These are phyloP conservation scores for Eilema depressum DNA, from an alignment of 2,888 invertebrate genomes.

Conservation along the genomic window DNA sequence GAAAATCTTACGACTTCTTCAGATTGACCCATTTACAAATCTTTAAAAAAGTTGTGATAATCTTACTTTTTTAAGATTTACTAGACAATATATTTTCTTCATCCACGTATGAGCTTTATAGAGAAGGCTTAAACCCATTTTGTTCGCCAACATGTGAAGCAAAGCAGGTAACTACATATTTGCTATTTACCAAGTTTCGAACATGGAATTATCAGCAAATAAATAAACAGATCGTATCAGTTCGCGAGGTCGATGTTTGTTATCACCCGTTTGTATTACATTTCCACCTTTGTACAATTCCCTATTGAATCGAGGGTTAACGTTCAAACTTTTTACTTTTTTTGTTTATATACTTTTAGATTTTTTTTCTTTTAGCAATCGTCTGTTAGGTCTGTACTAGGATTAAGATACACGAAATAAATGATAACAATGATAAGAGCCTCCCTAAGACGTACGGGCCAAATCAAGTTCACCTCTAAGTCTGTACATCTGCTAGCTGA, in stretches of 20 bases:
- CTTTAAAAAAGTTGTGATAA: too few species aligned
- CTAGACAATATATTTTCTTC: neutral
- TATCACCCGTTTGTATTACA: conserved; percentile 30
- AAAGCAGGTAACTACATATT: conserved; percentile 2
- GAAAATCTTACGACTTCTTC: too few species aligned
- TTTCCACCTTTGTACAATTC: conserved; percentile 25
- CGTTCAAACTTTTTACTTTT: neutral
- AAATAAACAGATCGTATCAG: conserved; percentile 39
- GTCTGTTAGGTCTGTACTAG: neutral
- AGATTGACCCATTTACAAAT: neutral
- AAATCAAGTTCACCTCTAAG: too few species aligned
- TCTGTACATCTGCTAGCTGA: too few species aligned
- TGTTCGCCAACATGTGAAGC: neutral
- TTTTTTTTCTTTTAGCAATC: neutral
- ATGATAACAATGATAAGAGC: neutral
- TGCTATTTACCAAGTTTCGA: conserved; percentile 39
- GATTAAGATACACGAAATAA: neutral
- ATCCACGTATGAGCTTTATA: neutral
- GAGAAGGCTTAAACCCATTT: neutral
- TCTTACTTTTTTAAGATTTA: neutral
- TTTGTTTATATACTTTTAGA: neutral
- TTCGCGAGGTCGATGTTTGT: conserved; percentile 33
- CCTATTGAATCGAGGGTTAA: neutral
- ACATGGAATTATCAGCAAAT: conserved; percentile 31
- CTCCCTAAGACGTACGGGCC: too few species aligned